Conservation (phyloP, 2,113 vertebrate species). For the Hemibagrus wyckioides region DNA sequence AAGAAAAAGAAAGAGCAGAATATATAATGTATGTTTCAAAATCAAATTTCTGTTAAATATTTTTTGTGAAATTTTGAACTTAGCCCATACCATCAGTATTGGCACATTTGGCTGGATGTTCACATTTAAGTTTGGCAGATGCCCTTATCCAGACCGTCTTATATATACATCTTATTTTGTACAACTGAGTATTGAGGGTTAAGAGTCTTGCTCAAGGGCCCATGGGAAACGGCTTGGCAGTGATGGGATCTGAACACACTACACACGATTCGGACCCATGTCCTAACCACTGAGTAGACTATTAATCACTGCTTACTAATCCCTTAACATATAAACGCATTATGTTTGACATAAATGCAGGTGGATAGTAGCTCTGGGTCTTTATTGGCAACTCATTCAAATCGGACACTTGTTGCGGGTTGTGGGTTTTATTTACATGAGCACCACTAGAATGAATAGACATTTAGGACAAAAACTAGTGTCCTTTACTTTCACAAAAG, state of each 20-base stretch:
- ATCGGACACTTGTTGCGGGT: not conserved
- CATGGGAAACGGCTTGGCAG: no score
- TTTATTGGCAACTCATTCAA: not conserved
- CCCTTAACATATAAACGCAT: not conserved
- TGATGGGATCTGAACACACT: no score
- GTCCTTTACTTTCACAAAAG: not conserved
- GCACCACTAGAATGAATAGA: not conserved
- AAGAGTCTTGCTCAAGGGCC: no score
- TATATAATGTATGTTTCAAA: not conserved
- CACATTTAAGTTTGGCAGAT: no score
- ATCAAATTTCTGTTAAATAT: not conserved
- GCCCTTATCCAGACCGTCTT: no score
- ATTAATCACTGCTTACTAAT: not conserved
- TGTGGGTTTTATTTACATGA: not conserved
- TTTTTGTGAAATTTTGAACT: not conserved
- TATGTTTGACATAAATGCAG: not conserved
- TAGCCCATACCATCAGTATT: not conserved
- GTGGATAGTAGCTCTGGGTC: not conserved
- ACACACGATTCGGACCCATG: no score
- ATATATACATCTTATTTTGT: no score
- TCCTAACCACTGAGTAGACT: not conserved
- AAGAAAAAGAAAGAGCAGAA: not conserved
- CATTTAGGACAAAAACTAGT: not conserved
- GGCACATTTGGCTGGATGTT: no score
- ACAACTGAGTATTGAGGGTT: no score